Base-by-base conservation (phyloP, 2,797 vertebrate species). In the Gorsachius magnificus region DNA sequence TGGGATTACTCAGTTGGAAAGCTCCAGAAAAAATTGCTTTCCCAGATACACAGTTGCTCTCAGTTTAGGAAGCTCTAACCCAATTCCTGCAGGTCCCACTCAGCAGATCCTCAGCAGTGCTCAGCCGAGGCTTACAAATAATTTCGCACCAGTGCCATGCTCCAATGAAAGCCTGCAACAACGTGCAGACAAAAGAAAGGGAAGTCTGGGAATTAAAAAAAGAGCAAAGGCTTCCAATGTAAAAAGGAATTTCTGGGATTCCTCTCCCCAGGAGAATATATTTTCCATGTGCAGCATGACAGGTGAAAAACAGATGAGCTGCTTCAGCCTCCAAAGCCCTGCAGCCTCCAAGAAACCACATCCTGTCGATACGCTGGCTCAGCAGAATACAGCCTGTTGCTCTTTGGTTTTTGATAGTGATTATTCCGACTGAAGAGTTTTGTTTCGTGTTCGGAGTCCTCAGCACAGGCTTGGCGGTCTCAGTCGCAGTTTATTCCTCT, bases 361-460 rank as follows among this genome's bases (percentile, higher is more conserved):
- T 38, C 60, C 81, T 35, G 53, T 8, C 31, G 38, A 16, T 17
- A 16, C 0, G 0, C 82, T 95, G 60, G 21, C 56, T 65, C 83
- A 79, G 76, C 94, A 95, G 71, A 94, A 65, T 3, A 51, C 9
- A 1, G 80, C 71, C 46, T 75, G 81, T n/a, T 98, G 95, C 54
- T 83, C 97, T 70, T 69, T 98, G 17, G 68, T 96, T 85, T 96
- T 98, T 56, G 98, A 98, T 22, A 98, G 98, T 4, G 98, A 98
- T 35, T 98, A 97, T 84, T 98, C 98, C 2, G 96, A 96, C 43
- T 97, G 90, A 97, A n/a, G 57, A 5, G 7, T 3, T 56, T 66
- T 11, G 15, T 28, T 77, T 65, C 7, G 3, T 29, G 38, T 66
- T 86, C 2, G 0, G 78, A 71, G 21, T 7, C 35, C 12, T 25